Evolutionary conservation across 30 jellyfish, hydroid and myxozoan genomes (phyloP), one percentile per base, ranked within the genome.

Genomic region (Turritopsis dohrnii): DNA sequence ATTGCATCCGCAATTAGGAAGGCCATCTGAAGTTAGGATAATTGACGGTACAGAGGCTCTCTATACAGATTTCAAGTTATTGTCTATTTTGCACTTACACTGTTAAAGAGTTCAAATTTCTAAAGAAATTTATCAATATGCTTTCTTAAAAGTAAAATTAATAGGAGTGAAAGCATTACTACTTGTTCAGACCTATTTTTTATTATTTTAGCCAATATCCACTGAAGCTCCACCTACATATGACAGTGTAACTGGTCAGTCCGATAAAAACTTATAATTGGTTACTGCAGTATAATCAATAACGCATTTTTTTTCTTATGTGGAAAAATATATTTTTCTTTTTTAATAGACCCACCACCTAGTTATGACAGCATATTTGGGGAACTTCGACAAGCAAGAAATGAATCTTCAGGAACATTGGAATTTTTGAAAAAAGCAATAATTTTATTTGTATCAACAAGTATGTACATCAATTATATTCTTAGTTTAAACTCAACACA

Each of bases 341-440:
- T 52, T 41, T 65, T 82, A 24, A 7, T 71, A 65, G 89, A 82
- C 72, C 89, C 96, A 13, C 98, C 98, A 1, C 98, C 98, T 52
- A 28, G 96, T 8, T 93, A 93, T 74, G 92, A 87, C 31, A 88
- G 96, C 66, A 83, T 93, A 26, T 93, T 82, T 88, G 98, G 98
- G 8, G 98, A 93, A 74, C 72, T 93, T 53, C 81, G 90, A 71
- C 89, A 89, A 1, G 98, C 98, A 21, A 81, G 86, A 28, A 76
- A 76, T 71, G 95, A 85, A 82, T 93, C 98, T 22, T 74, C 96
- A 54, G 89, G 94, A 8, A 31, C 85, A 13, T 26, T 88, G 1
- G 96, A 86, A 52, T 93, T 93, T 71, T 21, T 93, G 72, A 81
- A 84, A 28, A 93, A 88, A 82, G 30, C 81, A 18, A 71, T 72